Evolutionary conservation across 2,797 vertebrate genomes (phyloP), one percentile per base, ranked within the genome.

Genomic region (Meriones psammophilus): DNA sequence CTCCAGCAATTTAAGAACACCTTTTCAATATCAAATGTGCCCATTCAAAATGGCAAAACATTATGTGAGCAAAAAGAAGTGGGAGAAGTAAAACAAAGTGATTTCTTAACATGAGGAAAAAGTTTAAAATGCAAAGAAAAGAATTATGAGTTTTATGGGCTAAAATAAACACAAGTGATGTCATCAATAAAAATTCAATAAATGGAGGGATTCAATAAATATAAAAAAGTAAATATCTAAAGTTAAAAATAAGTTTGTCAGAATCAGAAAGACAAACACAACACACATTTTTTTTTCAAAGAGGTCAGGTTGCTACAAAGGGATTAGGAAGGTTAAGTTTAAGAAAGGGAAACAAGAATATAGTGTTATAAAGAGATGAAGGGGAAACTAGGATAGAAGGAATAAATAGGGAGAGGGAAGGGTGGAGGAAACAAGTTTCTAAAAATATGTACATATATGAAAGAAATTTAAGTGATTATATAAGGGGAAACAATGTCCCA

Each of bases 211-310:
- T 93, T 68, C 22, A 86, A 39, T 76, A 81, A 85, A 86, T 71
- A 71, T n/a, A 71, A 89, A 71, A 50, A 13, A 6, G 3, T 66
- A 93, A 93, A 87, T 46, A 80, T 8, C 22, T 2, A 2, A 92
- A 80, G 18, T 56, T 90, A 77, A 93, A 92, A 93, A 64, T 80
- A 84, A 28, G 36, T 66, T 66, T 88, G 8, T 77, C 46, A 73
- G 71, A 86, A 28, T 9, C 39, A 81, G 24, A 39, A 62, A 39
- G 22, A 80, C 33, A 62, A 62, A 81, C 2, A 28, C 24, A 3
- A 24, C 8, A 81, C 36, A 33, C 4, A 50, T 50, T 81, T 81
- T 39, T 12, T 36, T n/a, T 17, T 6, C 22, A 81, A 22, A 62
- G 56, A 42, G 6, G 26, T 83, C 17, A 81, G 13, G 6, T 62